Evolutionary conservation across 1,140 invertebrate genomes (phyloP), one percentile per base, ranked within the genome.

Genomic region (Coelopa frigida): DNA sequence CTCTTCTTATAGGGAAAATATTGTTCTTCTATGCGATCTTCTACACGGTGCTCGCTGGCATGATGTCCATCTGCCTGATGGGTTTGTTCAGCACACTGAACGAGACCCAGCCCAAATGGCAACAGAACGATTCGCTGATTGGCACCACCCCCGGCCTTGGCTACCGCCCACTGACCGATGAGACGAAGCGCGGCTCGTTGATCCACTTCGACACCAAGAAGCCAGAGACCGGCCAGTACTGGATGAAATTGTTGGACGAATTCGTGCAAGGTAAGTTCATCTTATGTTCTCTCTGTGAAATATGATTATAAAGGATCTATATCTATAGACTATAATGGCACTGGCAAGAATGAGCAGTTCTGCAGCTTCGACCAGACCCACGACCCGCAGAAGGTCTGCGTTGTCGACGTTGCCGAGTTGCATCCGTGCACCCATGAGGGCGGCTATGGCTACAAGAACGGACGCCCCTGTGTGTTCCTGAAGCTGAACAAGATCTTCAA

Each of bases 71-170:
- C 22, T 89, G 89, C 69, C 82, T 92, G 78, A 81, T 86, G 44
- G 82, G 82, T 3, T 73, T 94, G 26, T 75, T 89, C 46, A 72
- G 81, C 11, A 83, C 85, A 0, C 57, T 95, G 21, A 77, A 83
- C 51, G 63, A 79, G 1, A 70, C 79, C 11, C 72, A 73, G 54
- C 89, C 92, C 0, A 84, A 75, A 59, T 89, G 82, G 74, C 75
- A 77, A 51, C 70, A 89, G 37, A 76, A 79, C 0, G 72, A 78
- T 3, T 90, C 89, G 40, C 66, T 92, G 29, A 89, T 95, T 53
- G 89, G 89, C 66, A 81, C 80, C 32, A 94, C 89, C 77, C 91
- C 92, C 56, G 91, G 88, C 18, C 72, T 96, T 59, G 92, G 91
- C 27, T 94, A 91, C 68, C 76, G 91, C 41, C 93, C 93, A 0